Evolutionary conservation across 2,113 vertebrate genomes (phyloP).

Genomic region (Microtus pennsylvanicus): DNA sequence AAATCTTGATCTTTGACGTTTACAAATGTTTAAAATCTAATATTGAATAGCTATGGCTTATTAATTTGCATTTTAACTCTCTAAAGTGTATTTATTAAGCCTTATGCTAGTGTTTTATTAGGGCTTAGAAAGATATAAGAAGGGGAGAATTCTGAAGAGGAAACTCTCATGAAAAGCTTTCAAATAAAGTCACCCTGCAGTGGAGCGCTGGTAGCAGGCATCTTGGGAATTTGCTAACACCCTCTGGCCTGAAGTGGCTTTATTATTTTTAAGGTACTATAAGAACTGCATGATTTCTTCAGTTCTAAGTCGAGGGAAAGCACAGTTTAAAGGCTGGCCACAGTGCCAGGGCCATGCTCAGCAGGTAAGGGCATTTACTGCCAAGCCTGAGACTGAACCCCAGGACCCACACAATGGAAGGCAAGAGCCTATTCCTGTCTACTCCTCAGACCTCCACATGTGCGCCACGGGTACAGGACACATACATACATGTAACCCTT

Average conservation of each 20-base stretch:
- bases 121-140: neutral
- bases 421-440: neutral
- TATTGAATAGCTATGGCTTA: neutral
- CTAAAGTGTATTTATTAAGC: neutral
- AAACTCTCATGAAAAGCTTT: neutral
- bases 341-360: neutral
- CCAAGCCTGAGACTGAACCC: neutral
- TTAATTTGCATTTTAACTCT: slow-evolving; percentile 36
- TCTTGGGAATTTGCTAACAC: neutral
- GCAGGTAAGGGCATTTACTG: neutral
- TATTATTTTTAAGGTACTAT: neutral
- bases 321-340: neutral
- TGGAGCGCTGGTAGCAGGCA: neutral
- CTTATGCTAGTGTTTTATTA: neutral
- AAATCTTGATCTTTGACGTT: slow-evolving; percentile 28
- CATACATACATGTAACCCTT: neutral
- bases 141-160: slow-evolving; percentile 14
- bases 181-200: neutral
- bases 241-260: neutral
- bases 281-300: neutral
- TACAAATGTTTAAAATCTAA: slow-evolving; percentile 36
- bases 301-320: slow-evolving; percentile 11
- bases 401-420: neutral
- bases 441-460: neutral
- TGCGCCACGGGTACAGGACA: neutral